Percentiles rank a stretch among this genome's conserved stretches.
Evolutionary conservation across 1,140 invertebrate species (phyloP).

Genomic region (Vanessa atalanta): DNA sequence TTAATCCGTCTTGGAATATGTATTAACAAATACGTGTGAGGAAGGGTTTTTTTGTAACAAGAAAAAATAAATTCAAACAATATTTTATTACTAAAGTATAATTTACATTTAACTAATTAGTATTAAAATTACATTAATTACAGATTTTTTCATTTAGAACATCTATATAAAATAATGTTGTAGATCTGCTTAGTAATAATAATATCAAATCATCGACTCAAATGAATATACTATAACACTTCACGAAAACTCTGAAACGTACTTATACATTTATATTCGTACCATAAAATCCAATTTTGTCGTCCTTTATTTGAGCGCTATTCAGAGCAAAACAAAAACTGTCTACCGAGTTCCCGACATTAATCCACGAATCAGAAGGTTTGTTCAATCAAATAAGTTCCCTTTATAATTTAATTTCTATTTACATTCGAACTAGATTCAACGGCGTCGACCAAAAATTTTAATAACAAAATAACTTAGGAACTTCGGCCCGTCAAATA

Average conservation of each 20-base stretch:
- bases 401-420: slow-evolving; percentile 74
- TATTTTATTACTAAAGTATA: too few relatives aligned
- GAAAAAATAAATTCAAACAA: too few relatives aligned
- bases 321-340: slow-evolving; percentile 54
- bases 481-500: slow-evolving; percentile 75
- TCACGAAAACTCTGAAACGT: slow-evolving; percentile 13
- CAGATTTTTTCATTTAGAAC: too few relatives aligned
- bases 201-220: not conserved
- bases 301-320: slow-evolving; percentile 48
- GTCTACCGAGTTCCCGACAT: slow-evolving; percentile 61
- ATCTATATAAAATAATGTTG: too few relatives aligned
- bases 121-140: too few relatives aligned
- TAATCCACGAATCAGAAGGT: slow-evolving; percentile 69
- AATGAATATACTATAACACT: slow-evolving; percentile 15
- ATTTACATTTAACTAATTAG: too few relatives aligned
- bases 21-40: too few relatives aligned
- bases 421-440: slow-evolving; percentile 74
- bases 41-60: too few relatives aligned
- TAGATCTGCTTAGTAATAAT: not conserved
- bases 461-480: slow-evolving; percentile 80
- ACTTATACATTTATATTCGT: slow-evolving; percentile 32
- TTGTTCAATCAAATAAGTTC: slow-evolving; percentile 76
- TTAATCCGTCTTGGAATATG: too few relatives aligned
- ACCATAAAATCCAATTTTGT: slow-evolving; percentile 51
- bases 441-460: slow-evolving; percentile 67